Conservation (phyloP, 92 coral and sea anemone genomes). For the Muricea muricata region DNA sequence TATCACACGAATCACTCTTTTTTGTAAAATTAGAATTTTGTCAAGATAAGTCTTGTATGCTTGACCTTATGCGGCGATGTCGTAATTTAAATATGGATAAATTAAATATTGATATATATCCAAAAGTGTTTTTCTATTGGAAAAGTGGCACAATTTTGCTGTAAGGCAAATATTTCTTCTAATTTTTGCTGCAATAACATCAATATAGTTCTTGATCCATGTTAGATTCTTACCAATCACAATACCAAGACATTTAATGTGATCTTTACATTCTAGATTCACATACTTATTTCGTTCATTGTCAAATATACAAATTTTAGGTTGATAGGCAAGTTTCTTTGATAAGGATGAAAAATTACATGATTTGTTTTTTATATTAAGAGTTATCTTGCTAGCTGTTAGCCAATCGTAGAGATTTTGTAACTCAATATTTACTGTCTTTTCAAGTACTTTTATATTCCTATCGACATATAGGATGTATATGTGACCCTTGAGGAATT, state of each 20-base stretch:
- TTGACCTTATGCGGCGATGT: constrained; percentile 35
- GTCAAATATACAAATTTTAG: constrained; percentile 43
- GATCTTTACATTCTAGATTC: constrained; percentile 57
- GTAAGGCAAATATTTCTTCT: constrained; percentile 50
- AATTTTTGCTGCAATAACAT: constrained; percentile 47
- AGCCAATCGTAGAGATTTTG: constrained; percentile 53
- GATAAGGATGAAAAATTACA: constrained; percentile 50
- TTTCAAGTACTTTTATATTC: constrained; percentile 54
- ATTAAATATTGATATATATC: constrained; percentile 40
- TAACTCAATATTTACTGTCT: constrained; percentile 51
- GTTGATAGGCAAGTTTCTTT: constrained; percentile 43
- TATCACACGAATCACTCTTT: constrained; percentile 39
- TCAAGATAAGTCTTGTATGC: constrained; percentile 43
- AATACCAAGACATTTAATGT: constrained; percentile 60
- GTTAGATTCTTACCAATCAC: constrained; percentile 56
- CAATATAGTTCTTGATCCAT: constrained; percentile 62
- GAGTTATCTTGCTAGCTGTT: constrained; percentile 47
- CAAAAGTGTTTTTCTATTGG: constrained; percentile 28
- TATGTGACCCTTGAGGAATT: too few species aligned
- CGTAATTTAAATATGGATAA: constrained; percentile 31
- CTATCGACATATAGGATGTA: constrained; percentile 59
- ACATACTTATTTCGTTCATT: constrained; percentile 26
- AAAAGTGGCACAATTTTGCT: constrained; percentile 55
- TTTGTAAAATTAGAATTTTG: constrained; percentile 40
- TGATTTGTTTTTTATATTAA: constrained; percentile 46